Base-by-base conservation (phyloP, 2,113 vertebrate species). In the Perca flavescens region DNA sequence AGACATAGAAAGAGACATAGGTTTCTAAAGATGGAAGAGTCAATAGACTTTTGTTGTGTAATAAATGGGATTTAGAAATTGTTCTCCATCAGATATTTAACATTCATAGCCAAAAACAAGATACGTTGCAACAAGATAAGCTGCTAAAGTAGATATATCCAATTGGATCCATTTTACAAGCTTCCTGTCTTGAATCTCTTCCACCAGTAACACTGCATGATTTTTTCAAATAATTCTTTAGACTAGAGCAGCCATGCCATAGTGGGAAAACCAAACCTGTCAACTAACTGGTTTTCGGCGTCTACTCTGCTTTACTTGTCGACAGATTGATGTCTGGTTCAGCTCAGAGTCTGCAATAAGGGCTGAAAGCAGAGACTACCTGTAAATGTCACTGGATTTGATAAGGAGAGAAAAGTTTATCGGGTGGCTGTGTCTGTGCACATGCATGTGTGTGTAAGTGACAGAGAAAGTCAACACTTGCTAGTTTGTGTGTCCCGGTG, bases 301-400 rank as follows among this genome's bases (percentile, higher is more conserved):
- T 69, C 34, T 19, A 4, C 71, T 65, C 47, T 15, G 64, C 70
- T 67, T 62, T 66, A 31, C 53, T 68, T 66, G 80, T 87, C 22
- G 4, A n/a, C 0, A 10, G 70, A 77, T 65, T 87, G 64, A 74
- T 86, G 89, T 82, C 87, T 89, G 79, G 56, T 13, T 62, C 71
- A 14, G 75, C 49, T 65, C 63, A 8, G 68, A 64, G 25, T 0
- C 64, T 60, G 73, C 3, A 83, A 91, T 87, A 88, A 88, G 65
- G 13, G 25, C 86, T 52, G 62, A 54, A 84, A 76, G 85, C 76
- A 81, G 69, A 56, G 49, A 72, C 80, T 79, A 88, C 77, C 86
- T 89, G 79, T 80, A 86, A 87, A 91, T 89, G 86, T 85, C 82
- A 91, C 46, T 19, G 74, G 60, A 40, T 22, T 43, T 85, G 85